phyloP scores from a whole-genome alignment of 2,888 invertebrate species.

The Boloria euphrosyne region DNA sequence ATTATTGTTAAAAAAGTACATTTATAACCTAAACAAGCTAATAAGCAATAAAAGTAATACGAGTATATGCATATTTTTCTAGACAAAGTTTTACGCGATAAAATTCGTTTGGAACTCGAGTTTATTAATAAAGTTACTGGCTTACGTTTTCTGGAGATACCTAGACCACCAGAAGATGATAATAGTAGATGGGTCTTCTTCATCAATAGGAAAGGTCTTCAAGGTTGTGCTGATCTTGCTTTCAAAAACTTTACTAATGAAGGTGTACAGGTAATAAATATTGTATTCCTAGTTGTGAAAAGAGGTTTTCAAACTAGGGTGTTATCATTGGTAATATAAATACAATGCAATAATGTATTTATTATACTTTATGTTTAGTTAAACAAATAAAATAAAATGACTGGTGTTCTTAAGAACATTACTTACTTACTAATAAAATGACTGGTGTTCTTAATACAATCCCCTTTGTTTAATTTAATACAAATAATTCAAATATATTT shows the following conservation, averaged over 20 bases:
- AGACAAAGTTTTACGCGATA: constrained; percentile 66
- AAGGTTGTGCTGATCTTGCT: constrained; percentile 58
- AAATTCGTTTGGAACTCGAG: constrained; percentile 56
- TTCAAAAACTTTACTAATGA: constrained; percentile 52
- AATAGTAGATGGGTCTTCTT: constrained; percentile 63
- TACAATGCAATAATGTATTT: too few species aligned
- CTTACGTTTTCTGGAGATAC: constrained; percentile 59
- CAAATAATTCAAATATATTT: neutral
- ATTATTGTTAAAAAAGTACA: too few species aligned
- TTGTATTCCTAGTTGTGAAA: neutral
- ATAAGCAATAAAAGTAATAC: neutral
- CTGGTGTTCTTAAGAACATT: too few species aligned
- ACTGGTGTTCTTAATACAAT: too few species aligned
- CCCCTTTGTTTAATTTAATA: too few species aligned
- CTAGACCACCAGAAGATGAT: constrained; percentile 52
- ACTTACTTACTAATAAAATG: too few species aligned
- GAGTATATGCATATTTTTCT: constrained; percentile 19
- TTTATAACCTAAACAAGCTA: too few species aligned
- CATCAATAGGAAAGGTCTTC: constrained; percentile 56
- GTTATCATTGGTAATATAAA: neutral
- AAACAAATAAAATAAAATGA: too few species aligned
- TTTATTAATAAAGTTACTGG: constrained; percentile 49
- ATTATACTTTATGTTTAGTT: too few species aligned
- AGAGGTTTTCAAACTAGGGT: too few species aligned
- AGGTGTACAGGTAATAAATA: constrained; percentile 60